Percentiles rank a stretch among this genome's conserved stretches.
Evolutionary conservation across 2,113 vertebrate genomes (phyloP).

Genomic region (Peucedramus taeniatus): DNA sequence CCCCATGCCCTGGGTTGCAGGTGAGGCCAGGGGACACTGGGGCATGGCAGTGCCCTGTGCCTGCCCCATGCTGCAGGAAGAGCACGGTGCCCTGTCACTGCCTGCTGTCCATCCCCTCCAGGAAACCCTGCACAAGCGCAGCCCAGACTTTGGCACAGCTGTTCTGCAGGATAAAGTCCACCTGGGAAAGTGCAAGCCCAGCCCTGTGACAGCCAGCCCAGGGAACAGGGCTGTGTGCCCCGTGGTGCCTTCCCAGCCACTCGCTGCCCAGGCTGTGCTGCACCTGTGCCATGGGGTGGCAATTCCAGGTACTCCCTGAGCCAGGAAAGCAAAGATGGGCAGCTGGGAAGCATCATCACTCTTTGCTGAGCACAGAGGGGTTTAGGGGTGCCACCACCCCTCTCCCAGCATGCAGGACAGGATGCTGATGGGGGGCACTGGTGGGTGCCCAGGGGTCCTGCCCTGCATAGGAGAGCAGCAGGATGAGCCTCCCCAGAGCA

Average conservation of each 20-base stretch:
- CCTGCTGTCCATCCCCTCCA: not conserved
- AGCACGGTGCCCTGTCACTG: not conserved
- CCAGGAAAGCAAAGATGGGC: rapidly evolving
- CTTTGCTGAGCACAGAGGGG: not conserved
- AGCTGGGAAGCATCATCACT: not conserved
- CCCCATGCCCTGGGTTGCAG: not conserved
- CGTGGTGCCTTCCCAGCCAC: not conserved
- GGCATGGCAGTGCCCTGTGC: not conserved
- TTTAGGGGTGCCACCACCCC: not conserved
- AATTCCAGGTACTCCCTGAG: not conserved
- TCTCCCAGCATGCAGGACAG: not conserved
- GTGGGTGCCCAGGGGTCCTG: not conserved
- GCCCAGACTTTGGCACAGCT: not conserved
- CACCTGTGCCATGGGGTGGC: not conserved
- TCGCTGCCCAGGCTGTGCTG: not conserved
- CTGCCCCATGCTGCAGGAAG: not conserved
- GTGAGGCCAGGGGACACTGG: not conserved
- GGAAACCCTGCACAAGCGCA: not conserved
- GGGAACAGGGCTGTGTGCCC: not conserved
- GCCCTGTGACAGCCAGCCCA: rapidly evolving
- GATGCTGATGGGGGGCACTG: not conserved
- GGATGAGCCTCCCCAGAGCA: rapidly evolving
- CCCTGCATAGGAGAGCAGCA: not conserved
- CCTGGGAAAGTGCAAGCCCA: not conserved
- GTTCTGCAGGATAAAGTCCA: not conserved